Conservation (phyloP, 2,113 vertebrate species). For the Spheniscus mendiculus region DNA sequence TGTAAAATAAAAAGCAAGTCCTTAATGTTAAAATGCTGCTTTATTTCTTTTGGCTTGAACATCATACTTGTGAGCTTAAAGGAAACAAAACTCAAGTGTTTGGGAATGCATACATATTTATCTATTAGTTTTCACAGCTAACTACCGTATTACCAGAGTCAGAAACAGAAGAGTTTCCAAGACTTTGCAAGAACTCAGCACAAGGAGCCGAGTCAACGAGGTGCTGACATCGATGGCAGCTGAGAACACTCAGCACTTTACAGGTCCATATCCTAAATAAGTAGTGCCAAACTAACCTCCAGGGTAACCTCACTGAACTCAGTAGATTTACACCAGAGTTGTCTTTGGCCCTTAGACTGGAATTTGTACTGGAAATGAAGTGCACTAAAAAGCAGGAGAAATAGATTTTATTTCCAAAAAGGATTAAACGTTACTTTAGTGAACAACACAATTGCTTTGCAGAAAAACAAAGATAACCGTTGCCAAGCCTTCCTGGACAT, state of each 20-base stretch:
- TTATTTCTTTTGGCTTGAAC: background rate
- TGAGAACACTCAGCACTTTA: background rate
- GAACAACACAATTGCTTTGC: background rate
- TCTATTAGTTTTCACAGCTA: background rate
- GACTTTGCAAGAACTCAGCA: background rate
- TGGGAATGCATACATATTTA: conserved; percentile 11
- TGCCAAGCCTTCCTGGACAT: background rate
- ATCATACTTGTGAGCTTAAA: background rate
- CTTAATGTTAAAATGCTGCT: background rate
- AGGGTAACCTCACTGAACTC: background rate
- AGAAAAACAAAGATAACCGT: background rate
- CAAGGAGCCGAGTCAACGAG: background rate
- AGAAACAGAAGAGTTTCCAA: background rate
- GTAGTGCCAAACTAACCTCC: background rate
- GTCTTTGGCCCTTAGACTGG: background rate
- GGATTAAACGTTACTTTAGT: background rate
- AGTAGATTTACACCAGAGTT: background rate
- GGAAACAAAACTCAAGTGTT: conserved; percentile 10
- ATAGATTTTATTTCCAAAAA: background rate
- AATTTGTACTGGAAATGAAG: background rate
- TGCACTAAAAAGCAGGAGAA: background rate
- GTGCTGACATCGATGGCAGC: background rate
- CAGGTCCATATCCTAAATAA: background rate
- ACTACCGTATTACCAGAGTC: background rate
- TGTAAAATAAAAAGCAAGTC: background rate